Evolutionary conservation across 2,888 invertebrate genomes (phyloP), one percentile per base, ranked within the genome.

Genomic region (Notodonta ziczac): DNA sequence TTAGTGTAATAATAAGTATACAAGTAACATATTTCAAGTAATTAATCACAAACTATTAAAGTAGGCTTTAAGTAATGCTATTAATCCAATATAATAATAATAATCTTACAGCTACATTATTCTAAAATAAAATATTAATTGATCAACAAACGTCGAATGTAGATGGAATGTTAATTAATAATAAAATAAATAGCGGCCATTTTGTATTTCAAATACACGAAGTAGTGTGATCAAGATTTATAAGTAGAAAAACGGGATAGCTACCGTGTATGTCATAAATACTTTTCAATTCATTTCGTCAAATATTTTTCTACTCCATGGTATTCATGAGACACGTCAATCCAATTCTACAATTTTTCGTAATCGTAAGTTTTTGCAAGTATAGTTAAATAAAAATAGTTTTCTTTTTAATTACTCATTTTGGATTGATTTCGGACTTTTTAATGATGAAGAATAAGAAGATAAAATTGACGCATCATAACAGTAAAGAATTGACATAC

Each of bases 121-220:
- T 78, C 76, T 86, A 77, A 87, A 86, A 87, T 84, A 85, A 87
- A 86, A 80, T 80, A 80, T 87, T 82, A 84, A 77, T 82, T 82
- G 74, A 78, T 80, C 72, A 87, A 86, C 82, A 83, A 85, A 86
- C 77, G 76, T 79, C 76, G 70, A 81, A 81, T 80, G 76, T 77
- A 78, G 72, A 76, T 84, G 88, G 89, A 89, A 89, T 89, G 88
- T 84, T 74, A 78, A 70, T 73, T 69, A 75, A 73, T 76, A 71
- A 70, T 61, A 76, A 72, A 76, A 73, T 76, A 66, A 70, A 74
- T 63, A 69, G 66, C 68, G 65, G 65, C 69, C 63, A 68, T 69
- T 64, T 62, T 63, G 66, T 80, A 66, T 76, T 80, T 77, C 82
- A 81, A 67, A 67, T 78, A 78, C 82, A 83, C 73, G 83, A 89